A percentile compares a stretch with the other conserved stretches of the same genome.
Evolutionary conservation across 2,888 invertebrate genomes (phyloP).

Genomic region (Plutella xylostella): DNA sequence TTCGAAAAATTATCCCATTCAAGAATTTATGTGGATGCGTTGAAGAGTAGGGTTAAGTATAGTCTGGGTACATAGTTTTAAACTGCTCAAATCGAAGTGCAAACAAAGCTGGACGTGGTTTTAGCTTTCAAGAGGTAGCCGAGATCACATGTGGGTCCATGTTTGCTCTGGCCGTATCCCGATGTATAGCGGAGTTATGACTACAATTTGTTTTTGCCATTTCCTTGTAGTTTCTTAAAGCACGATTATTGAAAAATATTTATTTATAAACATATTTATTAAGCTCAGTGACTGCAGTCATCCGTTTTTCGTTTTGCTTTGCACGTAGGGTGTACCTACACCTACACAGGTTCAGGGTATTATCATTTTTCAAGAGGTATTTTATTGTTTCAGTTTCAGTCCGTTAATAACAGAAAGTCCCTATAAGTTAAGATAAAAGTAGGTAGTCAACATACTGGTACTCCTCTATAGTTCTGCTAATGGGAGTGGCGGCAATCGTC

Average conservation of each 20-base stretch:
- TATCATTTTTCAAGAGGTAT: too few species aligned
- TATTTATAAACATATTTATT: too few species aligned
- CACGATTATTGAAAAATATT: background rate
- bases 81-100: slow-evolving; percentile 6
- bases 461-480: background rate
- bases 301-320: too few species aligned
- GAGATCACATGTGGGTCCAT: slow-evolving; percentile 36
- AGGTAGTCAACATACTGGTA: background rate
- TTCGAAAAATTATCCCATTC: background rate
- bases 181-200: too few species aligned
- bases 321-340: too few species aligned
- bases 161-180: slow-evolving; percentile 44
- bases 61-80: background rate
- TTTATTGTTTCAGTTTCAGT: too few species aligned
- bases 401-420: too few species aligned
- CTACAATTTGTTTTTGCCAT: slow-evolving; percentile 15
- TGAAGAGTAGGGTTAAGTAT: background rate
- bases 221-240: background rate
- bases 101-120: slow-evolving; percentile 12
- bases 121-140: slow-evolving; percentile 29
- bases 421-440: background rate
- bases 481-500: slow-evolving; percentile 2
- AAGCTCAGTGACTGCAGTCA: too few species aligned
- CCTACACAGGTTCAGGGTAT: too few species aligned
- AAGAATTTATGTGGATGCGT: too few species aligned